Base-by-base conservation (phyloP, 2,797 vertebrate genomes). In the Bradypodion pumilum region DNA sequence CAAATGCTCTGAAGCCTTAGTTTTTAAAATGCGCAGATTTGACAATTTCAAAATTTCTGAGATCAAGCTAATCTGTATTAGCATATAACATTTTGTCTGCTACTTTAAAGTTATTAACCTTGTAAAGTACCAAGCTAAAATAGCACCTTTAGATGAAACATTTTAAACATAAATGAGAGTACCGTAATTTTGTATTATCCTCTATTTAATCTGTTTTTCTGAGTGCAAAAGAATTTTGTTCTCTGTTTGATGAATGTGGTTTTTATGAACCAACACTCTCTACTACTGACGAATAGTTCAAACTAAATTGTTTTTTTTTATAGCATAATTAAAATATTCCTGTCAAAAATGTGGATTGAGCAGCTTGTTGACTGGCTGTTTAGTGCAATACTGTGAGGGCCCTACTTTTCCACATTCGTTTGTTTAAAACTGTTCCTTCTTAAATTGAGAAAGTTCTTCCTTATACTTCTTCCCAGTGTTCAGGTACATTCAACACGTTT, bases 1-100 rank as follows among this genome's bases (percentile, higher is more conserved):
- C 83, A 83, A 84, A 27, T n/a, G 91, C 49, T 10, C 46, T 42
- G 46, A 76, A 85, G 23, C 4, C 82, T 8, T 86, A 90, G 56
- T 42, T 35, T 13, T 74, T 8, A 79, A 49, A 75, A 52, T 79
- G 32, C 84, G 80, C 66, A 82, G 70, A 70, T 72, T 69, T 81
- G 74, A 77, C 73, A 77, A 84, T 27, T 63, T 90, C 2, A 82
- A 56, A 74, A 84, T 65, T 84, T 27, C 44, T 86, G 27, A 70
- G 74, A 46, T 40, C 25, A 68, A 80, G 49, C 59, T 68, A 84
- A 4, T 77, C 25, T 0, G 0, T 73, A 59, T 52, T 78, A 59
- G 44, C 13, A 59, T 40, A 37, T 72, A 65, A 68, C 84, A 80
- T 87, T 68, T 42, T 0, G 81, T 4, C 81, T 82, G n/a, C 0